phyloP scores from a whole-genome alignment of 2,888 invertebrate species.

The Plagodis dolabraria region DNA sequence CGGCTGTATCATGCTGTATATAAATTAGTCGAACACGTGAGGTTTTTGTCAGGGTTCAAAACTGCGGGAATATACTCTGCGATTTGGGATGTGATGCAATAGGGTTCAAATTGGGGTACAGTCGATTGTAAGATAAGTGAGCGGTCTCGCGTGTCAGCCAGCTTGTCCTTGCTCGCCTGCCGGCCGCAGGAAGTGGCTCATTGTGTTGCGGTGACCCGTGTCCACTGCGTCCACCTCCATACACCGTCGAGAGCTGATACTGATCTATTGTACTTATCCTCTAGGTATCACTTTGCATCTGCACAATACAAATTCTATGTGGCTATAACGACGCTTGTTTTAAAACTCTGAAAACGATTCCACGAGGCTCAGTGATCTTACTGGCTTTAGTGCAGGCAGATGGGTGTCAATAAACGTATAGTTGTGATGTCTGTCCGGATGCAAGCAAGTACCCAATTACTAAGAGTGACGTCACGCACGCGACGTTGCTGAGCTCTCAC shows the following conservation, averaged over 20 bases:
- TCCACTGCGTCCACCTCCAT: conserved; percentile 51
- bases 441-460: conserved; percentile 59
- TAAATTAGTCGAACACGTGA: conserved; percentile 22
- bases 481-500: conserved; percentile 60
- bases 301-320: conserved; percentile 22
- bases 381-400: conserved; percentile 20
- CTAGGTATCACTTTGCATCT: conserved; percentile 24
- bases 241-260: conserved; percentile 34
- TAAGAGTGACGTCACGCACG: conserved; percentile 62
- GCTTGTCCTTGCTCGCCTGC: conserved; percentile 68
- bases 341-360: conserved; percentile 1
- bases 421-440: conserved; percentile 46
- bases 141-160: conserved; percentile 61
- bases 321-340: conserved; percentile 11
- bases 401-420: conserved; percentile 38
- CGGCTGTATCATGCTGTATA: no score
- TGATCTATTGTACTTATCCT: conserved; percentile 32
- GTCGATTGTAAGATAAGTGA: conserved; percentile 52
- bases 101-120: conserved; percentile 42
- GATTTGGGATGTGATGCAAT: conserved; percentile 29
- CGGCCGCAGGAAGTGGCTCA: conserved; percentile 75
- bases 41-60: conserved; percentile 20
- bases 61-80: conserved; percentile 14
- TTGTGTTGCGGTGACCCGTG: conserved; percentile 76
- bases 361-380: conserved; percentile 18